These are phyloP conservation scores for Mythimna ferrago DNA, from an alignment of 2,888 invertebrate species.

Conservation along the genomic window DNA sequence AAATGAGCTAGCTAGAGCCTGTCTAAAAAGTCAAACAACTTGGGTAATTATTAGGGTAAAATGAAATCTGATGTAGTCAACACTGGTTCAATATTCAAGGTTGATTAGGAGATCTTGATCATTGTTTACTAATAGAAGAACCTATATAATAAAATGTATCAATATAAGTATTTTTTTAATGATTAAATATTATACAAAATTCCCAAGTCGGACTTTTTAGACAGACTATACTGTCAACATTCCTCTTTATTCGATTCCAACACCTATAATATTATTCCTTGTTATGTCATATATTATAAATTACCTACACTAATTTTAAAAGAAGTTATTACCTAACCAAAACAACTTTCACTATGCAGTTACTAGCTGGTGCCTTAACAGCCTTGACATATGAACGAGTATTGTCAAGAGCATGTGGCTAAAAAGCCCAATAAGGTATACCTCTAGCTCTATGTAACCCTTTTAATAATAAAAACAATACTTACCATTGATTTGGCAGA, in stretches of 20 bases:
- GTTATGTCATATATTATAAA: constrained; percentile 12
- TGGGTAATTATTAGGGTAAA: no score
- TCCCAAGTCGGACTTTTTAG: no score
- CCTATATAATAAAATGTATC: no score
- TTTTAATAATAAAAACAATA: constrained; percentile 5
- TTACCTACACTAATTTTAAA: neutral
- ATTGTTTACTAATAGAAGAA: no score
- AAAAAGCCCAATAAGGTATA: neutral
- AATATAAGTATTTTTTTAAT: no score
- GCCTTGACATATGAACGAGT: constrained; percentile 3
- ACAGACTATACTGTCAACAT: neutral
- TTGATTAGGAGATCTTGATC: no score
- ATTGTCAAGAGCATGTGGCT: neutral
- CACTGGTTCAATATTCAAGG: no score
- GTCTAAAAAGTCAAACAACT: no score
- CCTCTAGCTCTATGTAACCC: neutral
- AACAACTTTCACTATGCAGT: constrained; percentile 51
- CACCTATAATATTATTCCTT: neutral
- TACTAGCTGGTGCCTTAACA: neutral
- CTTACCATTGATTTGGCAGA: constrained; percentile 95
- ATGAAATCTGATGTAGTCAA: no score
- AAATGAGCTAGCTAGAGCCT: neutral
- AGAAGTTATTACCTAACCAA: constrained; percentile 28
- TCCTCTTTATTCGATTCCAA: neutral
- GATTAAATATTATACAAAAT: no score